Conservation (phyloP, 2,888 invertebrate genomes). For the Amphiduros pacificus region DNA sequence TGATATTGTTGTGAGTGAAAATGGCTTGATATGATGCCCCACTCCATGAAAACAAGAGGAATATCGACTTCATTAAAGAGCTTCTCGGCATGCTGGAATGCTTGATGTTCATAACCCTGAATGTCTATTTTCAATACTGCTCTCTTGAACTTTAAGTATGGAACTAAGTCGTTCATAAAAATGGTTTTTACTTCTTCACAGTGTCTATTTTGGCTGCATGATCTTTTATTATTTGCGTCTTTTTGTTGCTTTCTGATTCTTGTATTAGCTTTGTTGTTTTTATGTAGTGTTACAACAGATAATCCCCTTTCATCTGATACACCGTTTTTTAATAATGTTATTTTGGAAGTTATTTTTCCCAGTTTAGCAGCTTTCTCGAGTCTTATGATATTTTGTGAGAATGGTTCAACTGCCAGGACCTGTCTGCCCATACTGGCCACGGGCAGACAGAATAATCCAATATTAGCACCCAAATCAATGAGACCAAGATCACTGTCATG, state of each 20-base stretch:
- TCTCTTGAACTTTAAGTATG: constrained; percentile 13
- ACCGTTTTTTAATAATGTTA: constrained; percentile 21
- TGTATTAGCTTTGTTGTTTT: no score
- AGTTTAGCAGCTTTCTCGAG: constrained; percentile 15
- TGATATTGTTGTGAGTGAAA: not conserved
- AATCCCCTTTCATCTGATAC: constrained; percentile 25
- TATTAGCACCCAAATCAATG: constrained; percentile 34
- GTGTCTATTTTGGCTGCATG: no score
- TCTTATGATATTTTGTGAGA: constrained; percentile 14
- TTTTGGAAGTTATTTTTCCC: not conserved
- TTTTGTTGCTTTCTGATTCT: no score
- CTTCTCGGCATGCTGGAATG: constrained; percentile 22
- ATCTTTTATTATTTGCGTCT: no score
- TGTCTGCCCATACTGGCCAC: constrained; percentile 29
- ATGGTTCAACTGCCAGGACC: constrained; percentile 32
- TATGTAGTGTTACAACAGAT: no score
- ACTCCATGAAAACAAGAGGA: constrained; percentile 35
- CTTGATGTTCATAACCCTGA: constrained; percentile 26
- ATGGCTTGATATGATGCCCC: constrained; percentile 25
- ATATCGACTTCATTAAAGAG: constrained; percentile 24
- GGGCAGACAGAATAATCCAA: constrained; percentile 31
- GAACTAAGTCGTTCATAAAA: constrained; percentile 29
- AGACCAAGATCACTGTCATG: constrained; percentile 22
- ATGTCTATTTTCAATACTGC: constrained; percentile 17
- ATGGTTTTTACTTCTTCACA: constrained; percentile 22